Evolutionary conservation across 2,113 vertebrate genomes (phyloP), one percentile per base, ranked within the genome.

Genomic region (Muscicapa adusta): DNA sequence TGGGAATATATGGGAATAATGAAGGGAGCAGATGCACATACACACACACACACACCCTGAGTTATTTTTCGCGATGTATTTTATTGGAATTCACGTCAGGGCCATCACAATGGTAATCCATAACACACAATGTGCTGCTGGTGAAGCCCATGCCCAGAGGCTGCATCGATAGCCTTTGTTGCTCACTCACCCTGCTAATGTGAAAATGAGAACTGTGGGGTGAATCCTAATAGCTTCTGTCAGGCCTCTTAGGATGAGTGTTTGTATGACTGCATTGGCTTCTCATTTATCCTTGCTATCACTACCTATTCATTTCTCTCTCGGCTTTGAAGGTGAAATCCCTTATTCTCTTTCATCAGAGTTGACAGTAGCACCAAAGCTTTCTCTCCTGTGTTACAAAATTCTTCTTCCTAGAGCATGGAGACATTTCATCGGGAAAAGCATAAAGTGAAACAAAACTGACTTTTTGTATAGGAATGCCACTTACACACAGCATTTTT

Each of bases 221-320:
- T 94, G 97, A 98, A 98, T 97, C 67, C 66, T 97, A 95, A 97
- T 91, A 75, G 75, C n/a, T 91, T 94, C 71, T 93, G 86, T 94
- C 86, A 89, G 71, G 65, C 53, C 72, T 96, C 87, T 91, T 57
- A 87, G 89, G 65, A 96, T 4, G 3, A 88, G 54, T 88, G 84
- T 93, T 95, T 97, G 85, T 97, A 94, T 93, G 91, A 91, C 93
- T 89, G n/a, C 54, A 78, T 85, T 72, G 45, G 42, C 77, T 96
- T 95, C 88, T 97, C 95, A 94, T 97, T 97, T 96, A 96, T 96
- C 94, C 82, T 95, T 57, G 53, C 94, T 89, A 89, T 97, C 95
- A 80, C 78, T 68, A 68, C 70, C 91, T 96, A 88, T 97, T 96
- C 93, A 91, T 97, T 94, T 95, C 43, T 53, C 34, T 93, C 56